phyloP scores from a whole-genome alignment of 2,113 vertebrate genomes.

The Ochotona princeps region DNA sequence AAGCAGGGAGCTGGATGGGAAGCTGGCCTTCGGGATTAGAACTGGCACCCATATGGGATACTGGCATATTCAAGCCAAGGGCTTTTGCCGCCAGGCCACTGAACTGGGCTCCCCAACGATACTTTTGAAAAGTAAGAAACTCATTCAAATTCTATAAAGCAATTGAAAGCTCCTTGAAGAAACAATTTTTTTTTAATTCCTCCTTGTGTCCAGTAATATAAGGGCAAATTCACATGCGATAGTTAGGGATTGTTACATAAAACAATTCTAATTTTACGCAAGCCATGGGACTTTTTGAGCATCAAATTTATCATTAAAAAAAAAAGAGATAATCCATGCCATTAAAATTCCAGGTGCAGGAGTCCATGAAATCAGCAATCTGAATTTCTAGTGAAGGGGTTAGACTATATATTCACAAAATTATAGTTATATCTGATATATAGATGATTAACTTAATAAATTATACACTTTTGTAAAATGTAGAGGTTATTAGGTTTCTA shows the following conservation, averaged over 20 bases:
- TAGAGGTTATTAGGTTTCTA: neutral
- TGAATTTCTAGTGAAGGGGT: neutral
- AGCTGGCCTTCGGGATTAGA: too few species aligned
- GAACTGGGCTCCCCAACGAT: too few species aligned
- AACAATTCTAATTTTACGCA: neutral
- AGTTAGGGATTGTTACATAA: neutral
- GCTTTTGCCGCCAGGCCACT: too few species aligned
- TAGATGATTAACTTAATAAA: neutral
- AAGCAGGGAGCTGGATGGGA: too few species aligned
- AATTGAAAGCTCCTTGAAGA: slow-evolving; percentile 17
- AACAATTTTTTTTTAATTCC: neutral
- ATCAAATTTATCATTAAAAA: neutral
- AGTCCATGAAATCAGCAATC: neutral
- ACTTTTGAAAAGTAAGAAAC: neutral
- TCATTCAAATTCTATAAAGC: neutral
- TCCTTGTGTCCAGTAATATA: neutral
- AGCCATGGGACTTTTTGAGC: neutral
- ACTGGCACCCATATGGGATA: too few species aligned
- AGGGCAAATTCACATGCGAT: neutral
- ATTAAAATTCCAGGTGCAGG: neutral
- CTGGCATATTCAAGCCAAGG: too few species aligned
- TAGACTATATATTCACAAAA: neutral
- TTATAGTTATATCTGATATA: neutral
- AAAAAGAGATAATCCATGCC: neutral
- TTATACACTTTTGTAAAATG: neutral